Conservation (phyloP, 2,113 vertebrate species). For the Cyanoliseus patagonus region DNA sequence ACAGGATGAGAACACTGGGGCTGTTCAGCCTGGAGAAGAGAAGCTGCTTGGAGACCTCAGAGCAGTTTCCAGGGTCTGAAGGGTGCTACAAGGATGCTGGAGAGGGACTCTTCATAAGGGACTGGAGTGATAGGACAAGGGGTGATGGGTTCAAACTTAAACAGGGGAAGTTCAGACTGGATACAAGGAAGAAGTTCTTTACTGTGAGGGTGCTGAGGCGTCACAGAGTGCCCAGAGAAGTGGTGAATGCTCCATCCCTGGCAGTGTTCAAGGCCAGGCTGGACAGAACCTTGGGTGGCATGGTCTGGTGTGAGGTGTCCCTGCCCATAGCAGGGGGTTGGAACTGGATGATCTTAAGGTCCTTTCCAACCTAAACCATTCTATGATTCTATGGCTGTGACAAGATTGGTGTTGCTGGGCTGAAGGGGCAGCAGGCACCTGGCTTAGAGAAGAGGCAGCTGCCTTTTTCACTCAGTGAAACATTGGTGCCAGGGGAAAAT, state of each 20-base stretch:
- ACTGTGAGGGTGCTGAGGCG: no score
- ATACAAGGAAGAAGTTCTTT: no score
- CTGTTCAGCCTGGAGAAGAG: not conserved
- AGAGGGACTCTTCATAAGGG: not conserved
- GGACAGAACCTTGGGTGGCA: not conserved
- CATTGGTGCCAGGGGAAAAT: not conserved
- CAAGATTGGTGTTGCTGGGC: not conserved
- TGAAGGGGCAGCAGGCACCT: not conserved
- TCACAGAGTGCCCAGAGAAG: no score
- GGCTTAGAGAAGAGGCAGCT: not conserved
- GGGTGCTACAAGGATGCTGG: not conserved
- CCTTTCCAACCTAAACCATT: not conserved
- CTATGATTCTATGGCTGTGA: not conserved
- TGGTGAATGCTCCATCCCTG: no score
- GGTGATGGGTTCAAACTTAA: no score
- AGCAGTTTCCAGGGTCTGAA: not conserved
- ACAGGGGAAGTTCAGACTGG: no score
- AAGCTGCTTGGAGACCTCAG: not conserved
- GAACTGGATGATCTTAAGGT: not conserved
- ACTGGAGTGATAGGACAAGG: no score
- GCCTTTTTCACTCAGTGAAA: not conserved
- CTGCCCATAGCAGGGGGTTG: not conserved
- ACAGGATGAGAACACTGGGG: not conserved
- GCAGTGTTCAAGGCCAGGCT: not conserved
- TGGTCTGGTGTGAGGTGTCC: not conserved